Evolutionary conservation across 2,113 vertebrate species (phyloP), one percentile per base, ranked within the genome.

Genomic region (Ailurus styani): DNA sequence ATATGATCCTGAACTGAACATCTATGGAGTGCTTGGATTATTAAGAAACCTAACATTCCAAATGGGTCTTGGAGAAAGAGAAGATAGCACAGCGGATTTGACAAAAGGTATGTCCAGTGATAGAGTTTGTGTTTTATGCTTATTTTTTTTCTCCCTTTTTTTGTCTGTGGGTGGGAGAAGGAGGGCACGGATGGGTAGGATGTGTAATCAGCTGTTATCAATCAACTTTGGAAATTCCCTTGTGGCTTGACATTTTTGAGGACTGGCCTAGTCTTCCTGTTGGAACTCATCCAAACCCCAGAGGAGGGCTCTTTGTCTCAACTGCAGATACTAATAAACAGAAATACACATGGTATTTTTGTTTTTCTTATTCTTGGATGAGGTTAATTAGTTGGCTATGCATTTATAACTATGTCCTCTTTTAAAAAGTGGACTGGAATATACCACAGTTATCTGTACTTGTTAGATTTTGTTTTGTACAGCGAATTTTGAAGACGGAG

Each of bases 131-230:
- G 18, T 45, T 60, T 45, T 54, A 9, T 77, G 66, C 52, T 87
- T 81, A 47, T 50, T 90, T 87, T 77, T 68, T 91, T 14, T 11
- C 87, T 87, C 18, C 29, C 34, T 87, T 92, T 88, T 89, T 82
- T 72, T 72, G 34, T 91, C 86, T 70, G 47, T 82, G 70, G 45
- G 21, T 77, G 23, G 77, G 57, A 37, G 73, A 20, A 57, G 60
- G 42, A 60, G 42, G 34, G 12, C 37, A 82, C 0, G 4, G n/a
- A 91, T 54, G 64, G 77, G 17, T 89, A 72, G 60, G 72, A 91
- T 93, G 88, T 96, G 34, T 95, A 86, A 97, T 97, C 95, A 98
- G 91, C 77, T 97, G 95, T 93, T 97, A 97, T 93, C 93, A 97
- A 83, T 98, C 91, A 96, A 83, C 79, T 93, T 93, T 73, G 91